These are phyloP conservation scores for Atherinomorus stipes DNA, from an alignment of 2,113 vertebrate species.

Conservation along the genomic window DNA sequence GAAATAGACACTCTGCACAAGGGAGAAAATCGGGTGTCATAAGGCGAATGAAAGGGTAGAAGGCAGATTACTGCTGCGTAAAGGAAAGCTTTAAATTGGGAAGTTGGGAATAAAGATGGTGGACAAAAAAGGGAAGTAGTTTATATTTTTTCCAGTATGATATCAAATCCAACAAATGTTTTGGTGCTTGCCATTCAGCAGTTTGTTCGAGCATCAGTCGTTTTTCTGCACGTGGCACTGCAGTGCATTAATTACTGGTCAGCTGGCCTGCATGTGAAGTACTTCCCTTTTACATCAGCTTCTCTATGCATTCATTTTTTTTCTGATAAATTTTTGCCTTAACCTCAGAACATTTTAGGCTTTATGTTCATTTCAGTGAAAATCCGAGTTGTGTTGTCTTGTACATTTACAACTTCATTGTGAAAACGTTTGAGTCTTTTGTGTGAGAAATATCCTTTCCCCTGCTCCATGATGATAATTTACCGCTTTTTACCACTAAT, in stretches of 20 bases:
- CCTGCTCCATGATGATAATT: background rate
- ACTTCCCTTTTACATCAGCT: background rate
- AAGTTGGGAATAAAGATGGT: background rate
- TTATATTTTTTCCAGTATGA: background rate
- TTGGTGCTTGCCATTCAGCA: background rate
- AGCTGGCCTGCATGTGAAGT: background rate
- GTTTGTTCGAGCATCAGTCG: background rate
- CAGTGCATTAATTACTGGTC: background rate
- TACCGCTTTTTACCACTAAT: too few relatives aligned
- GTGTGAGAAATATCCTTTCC: background rate
- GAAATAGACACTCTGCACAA: conserved; percentile 3
- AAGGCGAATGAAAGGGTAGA: background rate
- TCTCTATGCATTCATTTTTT: background rate
- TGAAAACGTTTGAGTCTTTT: background rate
- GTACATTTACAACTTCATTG: background rate
- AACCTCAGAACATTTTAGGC: background rate
- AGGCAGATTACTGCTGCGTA: too few relatives aligned
- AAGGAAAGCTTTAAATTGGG: background rate
- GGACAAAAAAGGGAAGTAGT: too few relatives aligned
- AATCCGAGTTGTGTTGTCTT: background rate
- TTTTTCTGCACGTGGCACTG: background rate
- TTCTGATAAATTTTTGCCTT: background rate
- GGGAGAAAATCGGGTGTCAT: background rate
- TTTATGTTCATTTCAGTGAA: background rate
- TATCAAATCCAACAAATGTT: background rate